Conservation (phyloP, 2,113 vertebrate species). For the Cyphomyrus plagiostoma region DNA sequence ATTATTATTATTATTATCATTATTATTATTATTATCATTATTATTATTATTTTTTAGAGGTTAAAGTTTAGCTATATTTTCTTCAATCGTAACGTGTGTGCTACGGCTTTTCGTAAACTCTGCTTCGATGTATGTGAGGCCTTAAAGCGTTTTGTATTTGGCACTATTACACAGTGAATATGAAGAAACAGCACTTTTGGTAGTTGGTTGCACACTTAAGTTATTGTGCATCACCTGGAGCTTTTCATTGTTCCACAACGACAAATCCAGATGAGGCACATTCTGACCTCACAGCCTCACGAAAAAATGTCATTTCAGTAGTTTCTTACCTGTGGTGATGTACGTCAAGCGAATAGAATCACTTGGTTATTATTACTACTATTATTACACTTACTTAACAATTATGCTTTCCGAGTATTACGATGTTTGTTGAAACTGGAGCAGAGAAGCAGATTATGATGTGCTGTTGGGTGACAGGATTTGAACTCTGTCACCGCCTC, state of each 20-base stretch:
- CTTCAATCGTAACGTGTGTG: neutral
- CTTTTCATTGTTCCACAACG: neutral
- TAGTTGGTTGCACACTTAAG: neutral
- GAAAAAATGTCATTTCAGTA: neutral
- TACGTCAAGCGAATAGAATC: neutral
- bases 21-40: no score
- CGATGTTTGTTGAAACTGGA: neutral
- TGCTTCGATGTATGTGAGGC: neutral
- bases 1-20: no score
- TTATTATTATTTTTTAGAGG: neutral
- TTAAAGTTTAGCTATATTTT: neutral
- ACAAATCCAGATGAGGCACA: neutral
- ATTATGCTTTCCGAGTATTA: neutral
- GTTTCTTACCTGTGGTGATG: neutral
- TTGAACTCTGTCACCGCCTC: neutral
- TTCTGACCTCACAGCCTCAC: neutral
- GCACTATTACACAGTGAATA: neutral
- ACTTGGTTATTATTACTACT: neutral
- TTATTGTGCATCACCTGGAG: neutral
- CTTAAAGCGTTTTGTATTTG: neutral
- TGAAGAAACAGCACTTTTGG: neutral
- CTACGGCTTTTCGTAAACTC: neutral
- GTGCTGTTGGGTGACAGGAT: neutral
- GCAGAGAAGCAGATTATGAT: neutral
- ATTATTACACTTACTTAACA: neutral